phyloP scores from a whole-genome alignment of 2,797 vertebrate genomes.

The Poeciliopsis turneri region DNA sequence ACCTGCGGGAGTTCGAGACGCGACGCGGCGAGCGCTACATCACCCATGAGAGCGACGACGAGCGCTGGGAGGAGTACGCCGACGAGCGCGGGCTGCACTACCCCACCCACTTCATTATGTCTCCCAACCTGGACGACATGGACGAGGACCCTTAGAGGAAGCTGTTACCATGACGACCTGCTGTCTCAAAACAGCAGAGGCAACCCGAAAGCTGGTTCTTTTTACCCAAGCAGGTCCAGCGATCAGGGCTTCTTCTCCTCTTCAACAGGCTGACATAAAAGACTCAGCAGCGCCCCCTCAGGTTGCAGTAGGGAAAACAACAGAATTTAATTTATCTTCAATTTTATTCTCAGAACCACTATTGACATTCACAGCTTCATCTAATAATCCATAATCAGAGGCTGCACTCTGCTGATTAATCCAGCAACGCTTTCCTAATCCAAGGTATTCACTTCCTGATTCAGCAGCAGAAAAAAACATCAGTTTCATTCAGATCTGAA shows the following conservation, averaged over 20 bases:
- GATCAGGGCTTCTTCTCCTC: background rate
- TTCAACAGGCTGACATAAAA: background rate
- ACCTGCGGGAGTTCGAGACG: conserved; percentile 97
- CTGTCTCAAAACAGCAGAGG: background rate
- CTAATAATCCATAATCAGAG: background rate
- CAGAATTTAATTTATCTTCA: background rate
- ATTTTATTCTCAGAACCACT: background rate
- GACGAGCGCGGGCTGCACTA: conserved; percentile 89
- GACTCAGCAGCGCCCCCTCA: background rate
- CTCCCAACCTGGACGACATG: conserved; percentile 96
- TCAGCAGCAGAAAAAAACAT: background rate
- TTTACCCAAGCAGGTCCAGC: too few species aligned
- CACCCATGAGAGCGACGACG: conserved; percentile 97
- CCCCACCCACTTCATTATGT: conserved; percentile 98
- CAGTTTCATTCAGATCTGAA: background rate
- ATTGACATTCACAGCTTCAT: background rate
- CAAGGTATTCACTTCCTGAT: background rate
- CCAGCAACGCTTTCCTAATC: background rate
- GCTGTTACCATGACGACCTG: background rate
- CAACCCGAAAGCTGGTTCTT: too few species aligned
- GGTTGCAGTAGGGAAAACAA: background rate
- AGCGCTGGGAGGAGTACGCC: conserved; percentile 95
- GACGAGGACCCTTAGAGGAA: conserved; percentile 92
- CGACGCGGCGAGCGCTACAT: conserved; percentile 96
- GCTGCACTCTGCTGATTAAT: background rate